Percentiles rank a stretch among this genome's conserved stretches.
phyloP scores from a whole-genome alignment of 2,797 vertebrate species.

The Taeniopygia guttata region DNA sequence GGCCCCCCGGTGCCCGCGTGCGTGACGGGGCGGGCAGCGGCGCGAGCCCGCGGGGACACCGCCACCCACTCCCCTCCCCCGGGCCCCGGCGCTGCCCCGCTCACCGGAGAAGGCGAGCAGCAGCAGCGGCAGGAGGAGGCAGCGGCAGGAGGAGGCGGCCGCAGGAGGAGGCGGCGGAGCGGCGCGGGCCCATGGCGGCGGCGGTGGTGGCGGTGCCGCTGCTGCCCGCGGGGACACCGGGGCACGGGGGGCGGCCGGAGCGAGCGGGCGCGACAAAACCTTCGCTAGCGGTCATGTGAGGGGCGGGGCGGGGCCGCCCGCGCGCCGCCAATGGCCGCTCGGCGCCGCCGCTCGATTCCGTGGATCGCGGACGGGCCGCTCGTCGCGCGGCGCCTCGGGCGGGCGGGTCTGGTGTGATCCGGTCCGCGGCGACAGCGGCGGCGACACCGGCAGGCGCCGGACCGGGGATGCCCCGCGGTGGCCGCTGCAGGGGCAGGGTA shows the following conservation, averaged over 20 bases:
- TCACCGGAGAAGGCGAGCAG: not conserved
- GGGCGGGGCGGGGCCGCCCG: not conserved
- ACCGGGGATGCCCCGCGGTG: too few species aligned
- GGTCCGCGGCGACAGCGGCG: not conserved
- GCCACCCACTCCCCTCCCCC: not conserved
- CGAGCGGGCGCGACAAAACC: not conserved
- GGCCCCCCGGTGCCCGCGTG: not conserved
- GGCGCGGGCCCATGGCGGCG: not conserved
- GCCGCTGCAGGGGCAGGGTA: not conserved
- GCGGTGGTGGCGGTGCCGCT: too few species aligned
- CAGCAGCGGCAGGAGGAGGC: not conserved
- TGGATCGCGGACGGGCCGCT: not conserved
- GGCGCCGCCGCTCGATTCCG: not conserved
- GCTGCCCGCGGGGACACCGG: too few species aligned
- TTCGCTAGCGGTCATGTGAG: constrained; percentile 22
- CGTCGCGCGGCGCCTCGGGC: not conserved
- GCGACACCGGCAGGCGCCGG: not conserved
- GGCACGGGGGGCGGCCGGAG: not conserved
- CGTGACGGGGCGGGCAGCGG: not conserved
- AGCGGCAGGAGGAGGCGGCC: too few species aligned
- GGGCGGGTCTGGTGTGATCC: not conserved
- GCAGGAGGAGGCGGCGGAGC: not conserved
- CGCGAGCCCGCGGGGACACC: not conserved
- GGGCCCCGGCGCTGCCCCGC: not conserved
- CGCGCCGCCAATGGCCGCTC: not conserved